Conservation (phyloP, 2,888 invertebrate species). For the Carabus problematicus region DNA sequence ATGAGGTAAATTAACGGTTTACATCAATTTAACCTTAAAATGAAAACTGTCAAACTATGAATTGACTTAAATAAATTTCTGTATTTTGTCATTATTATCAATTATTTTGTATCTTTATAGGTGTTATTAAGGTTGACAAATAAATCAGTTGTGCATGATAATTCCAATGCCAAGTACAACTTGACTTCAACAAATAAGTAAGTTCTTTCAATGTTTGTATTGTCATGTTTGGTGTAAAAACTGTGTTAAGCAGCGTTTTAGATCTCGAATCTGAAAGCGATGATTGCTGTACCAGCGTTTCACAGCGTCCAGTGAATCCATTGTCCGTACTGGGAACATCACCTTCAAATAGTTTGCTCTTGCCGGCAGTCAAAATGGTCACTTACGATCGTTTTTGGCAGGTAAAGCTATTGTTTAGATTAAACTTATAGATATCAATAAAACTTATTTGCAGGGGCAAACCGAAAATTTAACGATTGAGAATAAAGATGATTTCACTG, state of each 20-base stretch:
- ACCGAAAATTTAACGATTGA: background rate
- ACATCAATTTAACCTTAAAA: too few species aligned
- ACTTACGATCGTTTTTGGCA: conserved; percentile 23
- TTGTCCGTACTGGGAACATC: background rate
- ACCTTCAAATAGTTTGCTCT: conserved; percentile 8
- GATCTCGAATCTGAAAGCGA: background rate
- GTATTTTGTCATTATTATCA: too few species aligned
- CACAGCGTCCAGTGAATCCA: conserved; percentile 22
- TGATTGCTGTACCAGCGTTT: conserved; percentile 28
- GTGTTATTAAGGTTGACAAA: too few species aligned
- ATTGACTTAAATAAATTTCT: too few species aligned
- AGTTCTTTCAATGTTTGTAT: background rate
- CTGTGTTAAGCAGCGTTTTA: background rate
- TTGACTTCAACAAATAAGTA: too few species aligned
- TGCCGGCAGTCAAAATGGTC: conserved; percentile 17
- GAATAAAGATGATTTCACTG: background rate
- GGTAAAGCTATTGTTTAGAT: conserved; percentile 12
- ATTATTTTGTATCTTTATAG: too few species aligned
- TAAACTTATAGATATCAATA: too few species aligned
- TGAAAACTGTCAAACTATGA: too few species aligned
- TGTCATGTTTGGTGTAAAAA: conserved; percentile 26
- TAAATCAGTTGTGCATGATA: too few species aligned
- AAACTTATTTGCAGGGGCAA: too few species aligned
- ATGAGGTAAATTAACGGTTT: too few species aligned
- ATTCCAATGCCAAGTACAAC: too few species aligned